Evolutionary conservation across 2,797 vertebrate species (phyloP), one percentile per base, ranked within the genome.

Genomic region (Siniperca scherzeri): DNA sequence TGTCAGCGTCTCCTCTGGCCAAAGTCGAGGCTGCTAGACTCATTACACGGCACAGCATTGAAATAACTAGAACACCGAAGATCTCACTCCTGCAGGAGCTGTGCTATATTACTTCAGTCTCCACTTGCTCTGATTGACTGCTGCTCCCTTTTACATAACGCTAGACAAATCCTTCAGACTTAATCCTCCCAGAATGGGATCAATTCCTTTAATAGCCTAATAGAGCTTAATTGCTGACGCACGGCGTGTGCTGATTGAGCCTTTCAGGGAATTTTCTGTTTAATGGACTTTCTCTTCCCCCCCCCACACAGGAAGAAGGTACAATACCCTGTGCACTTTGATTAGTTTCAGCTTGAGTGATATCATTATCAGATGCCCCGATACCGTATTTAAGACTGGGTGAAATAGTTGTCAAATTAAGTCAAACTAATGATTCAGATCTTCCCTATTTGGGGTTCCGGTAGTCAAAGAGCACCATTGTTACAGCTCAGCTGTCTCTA

Each of bases 101-200:
- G 40, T 13, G 33, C 50, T 50, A 16, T 1, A 48, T 87, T 40
- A 75, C 68, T 80, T 80, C 27, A 73, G 60, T 0, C 30, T 22
- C 42, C 64, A 38, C 75, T 70, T 78, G 56, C 56, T 82, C 53
- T 1, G 12, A 55, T 17, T 46, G 57, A 56, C 72, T 2, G 56
- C 71, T 59, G 70, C 50, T 52, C 17, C 52, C 46, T n/a, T 82
- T 93, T 92, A 90, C 83, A 70, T 87, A 93, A 93, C 70, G 38
- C n/a, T 0, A 65, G 68, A 85, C 79, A 53, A 78, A 89, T 71
- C 89, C 82, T 65, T 19, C 27, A 19, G 0, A 59, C 42, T 25
- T 91, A 94, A 94, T 91, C 90, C 87, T 21, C 14, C n/a, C 9
- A 2, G 66, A 90, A 70, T 9, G 25, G 48, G 78, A 71, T 57